phyloP scores from a whole-genome alignment of 2,888 invertebrate genomes.

The Lepidochitona cinerea region DNA sequence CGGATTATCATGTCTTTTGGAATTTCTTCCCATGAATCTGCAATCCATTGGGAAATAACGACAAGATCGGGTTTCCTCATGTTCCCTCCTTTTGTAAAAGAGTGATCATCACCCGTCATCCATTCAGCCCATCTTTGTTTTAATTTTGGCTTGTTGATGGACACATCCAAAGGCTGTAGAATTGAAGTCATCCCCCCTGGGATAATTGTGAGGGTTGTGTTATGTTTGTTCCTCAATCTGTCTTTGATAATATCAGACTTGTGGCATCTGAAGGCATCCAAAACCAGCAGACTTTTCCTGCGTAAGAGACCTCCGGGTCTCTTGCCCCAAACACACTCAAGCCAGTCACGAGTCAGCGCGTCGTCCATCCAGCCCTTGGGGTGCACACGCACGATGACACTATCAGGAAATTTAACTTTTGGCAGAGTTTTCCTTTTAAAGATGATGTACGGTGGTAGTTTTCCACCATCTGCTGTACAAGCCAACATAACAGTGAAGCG shows the following conservation, averaged over 20 bases:
- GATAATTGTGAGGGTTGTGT: not conserved
- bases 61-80: no score
- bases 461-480: no score
- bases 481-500: slow-evolving; percentile 16
- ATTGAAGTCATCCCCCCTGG: slow-evolving; percentile 16
- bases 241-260: not conserved
- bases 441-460: slow-evolving; percentile 21
- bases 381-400: not conserved
- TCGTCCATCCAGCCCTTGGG: not conserved
- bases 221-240: not conserved
- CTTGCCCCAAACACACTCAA: not conserved
- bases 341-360: not conserved
- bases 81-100: no score
- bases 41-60: slow-evolving; percentile 22
- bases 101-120: no score
- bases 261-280: not conserved
- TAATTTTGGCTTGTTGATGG: no score
- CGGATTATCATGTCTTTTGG: slow-evolving; percentile 13
- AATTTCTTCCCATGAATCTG: slow-evolving; percentile 19
- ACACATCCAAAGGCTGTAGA: slow-evolving; percentile 17
- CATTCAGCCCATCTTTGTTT: no score
- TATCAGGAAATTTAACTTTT: not conserved
- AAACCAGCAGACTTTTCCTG: not conserved
- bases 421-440: slow-evolving; percentile 14
- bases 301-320: not conserved